phyloP scores from a whole-genome alignment of 2,888 invertebrate genomes.

The Drosophila cognata region DNA sequence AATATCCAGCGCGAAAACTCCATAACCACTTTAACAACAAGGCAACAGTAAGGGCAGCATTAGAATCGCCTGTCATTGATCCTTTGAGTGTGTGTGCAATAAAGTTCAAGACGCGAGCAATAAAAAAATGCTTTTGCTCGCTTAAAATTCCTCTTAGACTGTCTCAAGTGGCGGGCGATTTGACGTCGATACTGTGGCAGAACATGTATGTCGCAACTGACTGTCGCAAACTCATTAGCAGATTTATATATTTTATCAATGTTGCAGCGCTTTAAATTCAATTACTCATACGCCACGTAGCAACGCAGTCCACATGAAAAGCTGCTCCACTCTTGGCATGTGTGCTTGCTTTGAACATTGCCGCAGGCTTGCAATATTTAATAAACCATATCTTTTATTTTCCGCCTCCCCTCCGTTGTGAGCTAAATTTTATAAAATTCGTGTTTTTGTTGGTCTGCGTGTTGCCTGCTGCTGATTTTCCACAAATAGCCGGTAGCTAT shows the following conservation, averaged over 20 bases:
- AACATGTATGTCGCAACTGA: conserved; percentile 1
- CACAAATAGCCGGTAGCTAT: conserved; percentile 65
- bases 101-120: conserved; percentile 23
- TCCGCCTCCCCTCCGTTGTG: conserved; percentile 41
- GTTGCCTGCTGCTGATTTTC: conserved; percentile 62
- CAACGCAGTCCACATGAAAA: conserved; percentile 29
- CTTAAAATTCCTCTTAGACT: conserved; percentile 54
- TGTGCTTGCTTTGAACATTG: conserved; percentile 58
- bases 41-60: conserved; percentile 1
- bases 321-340: conserved; percentile 35
- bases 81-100: conserved; percentile 25
- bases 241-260: conserved; percentile 23
- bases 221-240: conserved; percentile 55
- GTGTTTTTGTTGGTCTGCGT: conserved; percentile 29
- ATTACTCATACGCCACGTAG: conserved; percentile 55
- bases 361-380: conserved; percentile 67
- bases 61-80: conserved; percentile 46
- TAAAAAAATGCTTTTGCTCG: conserved; percentile 14
- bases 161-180: conserved; percentile 54
- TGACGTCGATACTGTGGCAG: conserved; percentile 21
- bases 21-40: not conserved
- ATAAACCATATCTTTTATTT: conserved; percentile 68
- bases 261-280: conserved; percentile 58
- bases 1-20: not conserved
- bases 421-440: conserved; percentile 48